Base-by-base conservation (phyloP, 2,888 invertebrate genomes). In the Orthosia incerta region DNA sequence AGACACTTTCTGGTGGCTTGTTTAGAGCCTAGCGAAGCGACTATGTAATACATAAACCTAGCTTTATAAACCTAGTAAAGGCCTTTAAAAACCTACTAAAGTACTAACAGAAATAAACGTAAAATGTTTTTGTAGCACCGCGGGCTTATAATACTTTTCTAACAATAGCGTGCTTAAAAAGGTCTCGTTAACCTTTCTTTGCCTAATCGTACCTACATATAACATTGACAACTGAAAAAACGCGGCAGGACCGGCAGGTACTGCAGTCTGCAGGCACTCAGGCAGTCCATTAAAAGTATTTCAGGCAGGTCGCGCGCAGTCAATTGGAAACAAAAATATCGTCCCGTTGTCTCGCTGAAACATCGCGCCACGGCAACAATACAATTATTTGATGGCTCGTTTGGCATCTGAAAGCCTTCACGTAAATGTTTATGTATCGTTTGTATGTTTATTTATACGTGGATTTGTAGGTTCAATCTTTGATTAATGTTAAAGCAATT, bases 211-310 rank as follows among this genome's bases (percentile, higher is more conserved):
- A 18, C 7, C 39, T n/a, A 50, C 16, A 4, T 56, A 3, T 16
- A 23, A 26, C 7, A 26, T 3, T 16, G 23, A 15, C 26, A 16
- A 26, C 26, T 46, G 23, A 13, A 31, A 5, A n/a, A 63, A 63
- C 11, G 16, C 53, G 39, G 39, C 39, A 39, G 39, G 9, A 7
- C 7, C 39, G 39, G 39, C 39, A 39, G 39, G 39, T 39, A 39
- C 1, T 5, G 23, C 23, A 56, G n/a, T n/a, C n/a, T n/a, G n/a
- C n/a, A n/a, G n/a, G n/a, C n/a, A n/a, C n/a, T n/a, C n/a, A n/a
- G n/a, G n/a, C n/a, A n/a, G n/a, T n/a, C n/a, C n/a, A n/a, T n/a
- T 56, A 12, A 53, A 61, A 50, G 48, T 71, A 64, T 71, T 46
- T 48, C 46, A 18, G 76, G 51, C 48, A 62, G 50, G n/a, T 15